Evolutionary conservation across 2,797 vertebrate genomes (phyloP).

Genomic region (Poecilia gillii): DNA sequence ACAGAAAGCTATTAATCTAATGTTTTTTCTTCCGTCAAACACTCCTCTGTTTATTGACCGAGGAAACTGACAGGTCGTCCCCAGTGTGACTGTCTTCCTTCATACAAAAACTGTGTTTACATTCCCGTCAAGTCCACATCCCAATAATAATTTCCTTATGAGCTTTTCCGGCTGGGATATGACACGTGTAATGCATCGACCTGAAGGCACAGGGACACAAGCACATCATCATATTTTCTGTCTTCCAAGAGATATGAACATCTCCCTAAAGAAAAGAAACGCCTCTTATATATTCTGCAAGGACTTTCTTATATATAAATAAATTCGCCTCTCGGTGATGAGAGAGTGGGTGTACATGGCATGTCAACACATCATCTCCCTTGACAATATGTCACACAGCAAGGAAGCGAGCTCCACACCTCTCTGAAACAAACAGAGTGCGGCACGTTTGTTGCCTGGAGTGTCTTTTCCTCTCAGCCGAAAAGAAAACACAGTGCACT

Average conservation of each 20-base stretch:
- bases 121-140: background rate
- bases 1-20: conserved; percentile 8
- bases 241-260: conserved; percentile 42
- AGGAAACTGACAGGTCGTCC: background rate
- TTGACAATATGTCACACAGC: conserved; percentile 14
- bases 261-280: conserved; percentile 26
- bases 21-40: background rate
- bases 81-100: background rate
- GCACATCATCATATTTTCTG: background rate
- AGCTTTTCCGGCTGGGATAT: conserved; percentile 5
- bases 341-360: background rate
- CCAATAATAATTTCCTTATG: conserved; percentile 18
- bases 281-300: conserved; percentile 1
- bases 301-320: conserved; percentile 14
- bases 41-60: conserved; percentile 2
- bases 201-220: conserved; percentile 1
- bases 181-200: conserved; percentile 16
- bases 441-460: conserved; percentile 33
- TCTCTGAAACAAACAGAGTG: conserved; percentile 39
- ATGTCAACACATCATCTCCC: conserved; percentile 41
- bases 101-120: conserved; percentile 3
- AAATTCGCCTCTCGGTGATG: conserved; percentile 16
- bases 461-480: conserved; percentile 32
- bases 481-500: conserved; percentile 41
- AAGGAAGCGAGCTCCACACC: conserved; percentile 12